These are phyloP conservation scores for Halichondria panicea DNA, from an alignment of 37 sponge, comb jelly and placozoan species.

Conservation along the genomic window DNA sequence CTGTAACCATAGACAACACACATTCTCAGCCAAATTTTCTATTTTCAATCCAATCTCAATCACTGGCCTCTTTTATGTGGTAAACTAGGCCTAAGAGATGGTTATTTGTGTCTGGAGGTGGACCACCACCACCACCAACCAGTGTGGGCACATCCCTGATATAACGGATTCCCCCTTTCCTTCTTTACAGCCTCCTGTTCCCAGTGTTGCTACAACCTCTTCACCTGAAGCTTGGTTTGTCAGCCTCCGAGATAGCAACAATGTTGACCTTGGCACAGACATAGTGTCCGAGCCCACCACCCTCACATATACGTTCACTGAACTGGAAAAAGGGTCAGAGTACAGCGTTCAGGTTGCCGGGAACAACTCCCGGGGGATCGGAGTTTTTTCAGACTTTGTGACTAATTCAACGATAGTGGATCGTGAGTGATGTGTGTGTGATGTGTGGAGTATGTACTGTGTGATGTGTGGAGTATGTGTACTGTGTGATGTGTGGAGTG, in stretches of 20 bases:
- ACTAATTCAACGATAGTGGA: background rate
- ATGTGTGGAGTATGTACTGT: background rate
- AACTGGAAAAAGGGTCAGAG: background rate
- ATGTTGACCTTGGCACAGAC: background rate
- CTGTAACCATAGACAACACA: no score
- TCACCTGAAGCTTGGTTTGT: background rate
- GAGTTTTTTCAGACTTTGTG: background rate
- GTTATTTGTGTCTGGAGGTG: no score
- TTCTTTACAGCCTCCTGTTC: slow-evolving; percentile 4
- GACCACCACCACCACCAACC: no score
- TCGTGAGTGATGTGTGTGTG: slow-evolving; percentile 1
- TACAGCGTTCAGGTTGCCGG: slow-evolving; percentile 11
- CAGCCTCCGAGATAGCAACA: no score
- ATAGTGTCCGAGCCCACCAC: background rate
- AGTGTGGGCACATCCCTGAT: no score
- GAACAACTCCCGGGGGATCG: background rate
- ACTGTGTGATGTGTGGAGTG: background rate
- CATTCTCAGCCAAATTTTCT: background rate
- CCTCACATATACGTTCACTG: background rate
- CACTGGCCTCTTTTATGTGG: no score
- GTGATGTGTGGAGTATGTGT: background rate
- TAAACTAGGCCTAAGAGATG: no score
- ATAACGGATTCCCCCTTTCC: slow-evolving; percentile 1
- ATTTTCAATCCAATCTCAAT: background rate
- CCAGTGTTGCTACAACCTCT: background rate